These are phyloP conservation scores for Cottus gobio DNA, from an alignment of 2,113 vertebrate genomes.

Conservation along the genomic window DNA sequence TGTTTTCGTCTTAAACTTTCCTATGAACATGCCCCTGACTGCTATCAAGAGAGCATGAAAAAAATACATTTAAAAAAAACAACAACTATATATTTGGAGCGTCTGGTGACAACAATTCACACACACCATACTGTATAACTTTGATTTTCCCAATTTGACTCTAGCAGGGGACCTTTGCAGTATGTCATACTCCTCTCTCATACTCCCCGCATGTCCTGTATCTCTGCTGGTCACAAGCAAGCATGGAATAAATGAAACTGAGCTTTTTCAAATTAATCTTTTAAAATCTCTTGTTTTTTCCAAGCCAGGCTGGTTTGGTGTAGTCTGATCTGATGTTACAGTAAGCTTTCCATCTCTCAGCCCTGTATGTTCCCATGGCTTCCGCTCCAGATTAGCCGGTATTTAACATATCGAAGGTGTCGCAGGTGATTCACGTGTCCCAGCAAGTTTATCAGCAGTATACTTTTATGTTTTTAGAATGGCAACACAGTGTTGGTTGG, in stretches of 20 bases:
- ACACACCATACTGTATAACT: neutral
- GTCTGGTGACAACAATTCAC: neutral
- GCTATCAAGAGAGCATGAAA: no score
- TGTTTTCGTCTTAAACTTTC: no score
- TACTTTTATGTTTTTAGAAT: constrained; percentile 12
- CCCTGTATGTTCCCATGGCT: constrained; percentile 1
- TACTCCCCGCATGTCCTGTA: neutral
- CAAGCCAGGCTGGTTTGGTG: neutral
- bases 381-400: constrained; percentile 8
- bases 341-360: neutral
- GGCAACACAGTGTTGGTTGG: no score
- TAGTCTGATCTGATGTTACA: neutral
- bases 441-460: neutral
- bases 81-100: no score
- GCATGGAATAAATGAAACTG: neutral
- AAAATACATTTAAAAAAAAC: no score
- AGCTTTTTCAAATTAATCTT: neutral
- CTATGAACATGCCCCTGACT: no score
- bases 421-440: neutral
- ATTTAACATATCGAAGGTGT: constrained; percentile 11
- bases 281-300: neutral
- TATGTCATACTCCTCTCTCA: neutral
- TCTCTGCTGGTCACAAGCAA: neutral
- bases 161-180: neutral
- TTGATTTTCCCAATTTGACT: neutral